Evolutionary conservation across 2,888 invertebrate genomes (phyloP).

Genomic region (Tiliacea citrago): DNA sequence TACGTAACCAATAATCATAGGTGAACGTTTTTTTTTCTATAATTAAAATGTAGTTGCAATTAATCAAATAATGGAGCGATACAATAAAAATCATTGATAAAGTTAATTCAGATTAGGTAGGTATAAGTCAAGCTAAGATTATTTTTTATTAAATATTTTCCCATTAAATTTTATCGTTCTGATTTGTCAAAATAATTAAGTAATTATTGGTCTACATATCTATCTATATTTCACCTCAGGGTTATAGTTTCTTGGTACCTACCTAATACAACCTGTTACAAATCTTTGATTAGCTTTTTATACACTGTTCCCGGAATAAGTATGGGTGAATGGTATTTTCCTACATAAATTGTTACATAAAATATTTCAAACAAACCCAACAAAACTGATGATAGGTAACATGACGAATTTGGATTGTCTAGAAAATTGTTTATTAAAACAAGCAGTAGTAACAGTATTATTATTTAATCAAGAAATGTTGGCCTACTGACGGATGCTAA

Average conservation of each 20-base stretch:
- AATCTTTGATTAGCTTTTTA: background rate
- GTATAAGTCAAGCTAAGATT: background rate
- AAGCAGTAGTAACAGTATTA: no score
- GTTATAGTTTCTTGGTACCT: background rate
- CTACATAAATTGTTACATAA: background rate
- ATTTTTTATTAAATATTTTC: background rate
- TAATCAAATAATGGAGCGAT: background rate
- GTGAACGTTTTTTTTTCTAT: slow-evolving; percentile 25
- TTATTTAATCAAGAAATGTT: background rate
- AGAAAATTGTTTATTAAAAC: no score
- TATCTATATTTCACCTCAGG: background rate
- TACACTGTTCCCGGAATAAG: background rate
- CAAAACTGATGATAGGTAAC: no score
- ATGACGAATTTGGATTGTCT: background rate
- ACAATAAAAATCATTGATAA: background rate
- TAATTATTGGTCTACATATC: background rate
- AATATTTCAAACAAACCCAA: background rate
- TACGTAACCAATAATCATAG: slow-evolving; percentile 78
- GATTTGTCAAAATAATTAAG: background rate
- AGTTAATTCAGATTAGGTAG: background rate
- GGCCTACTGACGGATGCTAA: background rate
- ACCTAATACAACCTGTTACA: no score
- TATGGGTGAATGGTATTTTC: background rate
- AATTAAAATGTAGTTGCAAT: background rate
- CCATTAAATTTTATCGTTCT: background rate